phyloP scores from a whole-genome alignment of 2,888 invertebrate species.

The Callyntrura sp. region DNA sequence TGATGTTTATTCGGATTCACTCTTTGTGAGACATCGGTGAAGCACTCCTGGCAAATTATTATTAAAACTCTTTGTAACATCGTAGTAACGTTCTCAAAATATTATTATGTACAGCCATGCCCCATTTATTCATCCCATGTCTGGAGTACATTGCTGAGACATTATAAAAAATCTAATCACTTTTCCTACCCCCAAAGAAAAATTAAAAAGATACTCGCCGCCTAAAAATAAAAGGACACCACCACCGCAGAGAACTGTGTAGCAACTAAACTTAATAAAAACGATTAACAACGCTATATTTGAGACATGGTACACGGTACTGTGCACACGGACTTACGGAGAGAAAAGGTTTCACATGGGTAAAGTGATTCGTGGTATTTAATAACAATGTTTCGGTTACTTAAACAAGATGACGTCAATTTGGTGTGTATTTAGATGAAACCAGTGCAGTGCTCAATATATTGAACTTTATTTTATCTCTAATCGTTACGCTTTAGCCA shows the following conservation, averaged over 20 bases:
- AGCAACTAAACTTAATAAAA: neutral
- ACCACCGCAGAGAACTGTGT: neutral
- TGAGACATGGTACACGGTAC: neutral
- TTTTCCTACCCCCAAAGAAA: too few relatives aligned
- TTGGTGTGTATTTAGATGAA: constrained; percentile 54
- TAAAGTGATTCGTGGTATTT: too few relatives aligned
- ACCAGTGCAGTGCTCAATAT: constrained; percentile 66
- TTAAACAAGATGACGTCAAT: constrained; percentile 67
- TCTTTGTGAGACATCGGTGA: too few relatives aligned
- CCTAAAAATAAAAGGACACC: neutral
- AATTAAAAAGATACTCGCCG: too few relatives aligned
- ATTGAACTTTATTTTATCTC: constrained; percentile 68
- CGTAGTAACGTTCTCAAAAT: too few relatives aligned
- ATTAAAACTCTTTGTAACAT: too few relatives aligned
- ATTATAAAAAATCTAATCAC: too few relatives aligned
- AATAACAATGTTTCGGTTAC: constrained; percentile 28
- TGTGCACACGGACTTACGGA: neutral
- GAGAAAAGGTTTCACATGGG: neutral
- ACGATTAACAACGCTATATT: neutral
- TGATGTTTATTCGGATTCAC: too few relatives aligned
- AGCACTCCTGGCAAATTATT: too few relatives aligned
- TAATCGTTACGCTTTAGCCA: constrained; percentile 67
- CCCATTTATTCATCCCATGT: too few relatives aligned
- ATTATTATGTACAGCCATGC: too few relatives aligned
- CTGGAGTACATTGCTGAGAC: too few relatives aligned